Conservation (phyloP, 2,797 vertebrate genomes). For the Toxotes lorentzi region DNA sequence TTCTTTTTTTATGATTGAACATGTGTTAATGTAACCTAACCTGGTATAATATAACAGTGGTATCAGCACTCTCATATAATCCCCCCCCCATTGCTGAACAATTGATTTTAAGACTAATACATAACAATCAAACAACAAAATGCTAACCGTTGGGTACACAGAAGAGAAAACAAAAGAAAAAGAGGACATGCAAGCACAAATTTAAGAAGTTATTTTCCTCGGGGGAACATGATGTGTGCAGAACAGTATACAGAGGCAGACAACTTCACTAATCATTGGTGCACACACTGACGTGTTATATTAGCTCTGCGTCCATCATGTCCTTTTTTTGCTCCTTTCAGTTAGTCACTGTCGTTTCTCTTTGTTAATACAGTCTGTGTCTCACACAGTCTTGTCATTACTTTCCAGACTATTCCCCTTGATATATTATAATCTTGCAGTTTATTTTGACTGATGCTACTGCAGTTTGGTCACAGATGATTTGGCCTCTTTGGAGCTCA, state of each 20-base stretch:
- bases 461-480: slow-evolving; percentile 21
- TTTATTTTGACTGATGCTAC: slow-evolving; percentile 14
- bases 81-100: too few species aligned
- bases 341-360: neutral
- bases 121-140: neutral
- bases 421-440: neutral
- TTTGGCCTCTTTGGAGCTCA: slow-evolving; percentile 7
- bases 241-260: neutral
- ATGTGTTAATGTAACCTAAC: neutral
- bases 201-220: neutral
- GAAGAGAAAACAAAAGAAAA: neutral
- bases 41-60: neutral
- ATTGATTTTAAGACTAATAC: neutral
- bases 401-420: neutral
- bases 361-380: neutral
- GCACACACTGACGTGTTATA: neutral
- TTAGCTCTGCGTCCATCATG: neutral
- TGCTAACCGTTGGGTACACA: neutral
- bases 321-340: neutral
- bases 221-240: neutral
- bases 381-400: neutral
- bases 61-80: neutral
- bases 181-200: neutral
- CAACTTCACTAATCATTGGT: neutral
- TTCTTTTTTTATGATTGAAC: neutral